Evolutionary conservation across 2,797 vertebrate genomes (phyloP), one percentile per base, ranked within the genome.

Genomic region (Gobionotothen gibberifrons): DNA sequence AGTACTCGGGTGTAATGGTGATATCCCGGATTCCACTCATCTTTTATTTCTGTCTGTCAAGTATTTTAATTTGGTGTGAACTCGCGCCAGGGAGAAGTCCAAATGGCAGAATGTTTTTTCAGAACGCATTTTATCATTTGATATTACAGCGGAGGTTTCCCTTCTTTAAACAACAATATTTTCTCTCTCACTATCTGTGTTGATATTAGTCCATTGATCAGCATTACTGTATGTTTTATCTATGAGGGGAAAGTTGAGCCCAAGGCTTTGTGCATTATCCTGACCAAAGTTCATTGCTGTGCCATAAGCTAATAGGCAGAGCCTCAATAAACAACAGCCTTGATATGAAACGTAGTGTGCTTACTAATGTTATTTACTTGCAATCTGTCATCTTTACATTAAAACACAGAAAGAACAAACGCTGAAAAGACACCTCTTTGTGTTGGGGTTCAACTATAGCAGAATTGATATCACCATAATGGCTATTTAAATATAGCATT

Each of bases 281-380:
- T 3, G 68, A 60, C 7, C 73, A 78, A 76, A 83, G 69, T 81
- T 82, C 70, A 82, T 12, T 54, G 44, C 10, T 43, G 2, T 71
- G 68, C 36, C 52, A 42, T 58, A 43, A 49, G 51, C 68, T 78
- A 55, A 68, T 7, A 59, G 26, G 16, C 56, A 55, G 29, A 64
- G 29, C 46, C 26, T 48, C 26, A 61, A 42, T 69, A 69, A 76
- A 72, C n/a, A 9, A 7, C 26, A 59, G 56, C 74, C 72, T 36
- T 36, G 8, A 36, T 9, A 36, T 36, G 32, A 36, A 36, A 36
- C 8, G 32, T 36, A 36, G 32, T 36, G 32, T 36, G 32, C 6
- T 36, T 36, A 36, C 32, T 36, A 6, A 9, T 36, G 8, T 36
- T 36, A 36, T 36, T 36, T 36, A 36, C 32, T 36, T 36, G 8